phyloP scores from a whole-genome alignment of 2,797 vertebrate species.

The Cyclopterus lumpus region DNA sequence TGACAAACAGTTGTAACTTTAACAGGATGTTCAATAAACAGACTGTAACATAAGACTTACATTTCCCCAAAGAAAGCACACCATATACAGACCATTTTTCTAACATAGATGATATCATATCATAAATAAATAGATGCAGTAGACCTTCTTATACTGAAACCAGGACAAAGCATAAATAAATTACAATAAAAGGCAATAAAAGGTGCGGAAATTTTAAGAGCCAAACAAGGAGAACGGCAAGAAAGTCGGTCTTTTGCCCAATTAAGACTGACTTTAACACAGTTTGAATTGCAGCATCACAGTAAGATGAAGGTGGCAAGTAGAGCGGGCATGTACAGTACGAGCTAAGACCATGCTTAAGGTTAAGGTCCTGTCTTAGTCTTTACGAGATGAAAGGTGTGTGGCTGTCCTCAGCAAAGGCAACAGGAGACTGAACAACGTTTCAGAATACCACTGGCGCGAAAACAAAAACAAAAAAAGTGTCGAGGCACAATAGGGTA shows the following conservation, averaged over 20 bases:
- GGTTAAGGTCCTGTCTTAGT: constrained; percentile 78
- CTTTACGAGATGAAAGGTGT: constrained; percentile 46
- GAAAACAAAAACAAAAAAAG: constrained; percentile 50
- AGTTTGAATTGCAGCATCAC: constrained; percentile 57
- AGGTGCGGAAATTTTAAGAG: constrained; percentile 48
- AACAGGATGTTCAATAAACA: constrained; percentile 22
- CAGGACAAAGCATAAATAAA: constrained; percentile 62
- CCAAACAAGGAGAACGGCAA: constrained; percentile 37
- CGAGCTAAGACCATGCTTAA: constrained; percentile 70
- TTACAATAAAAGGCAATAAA: constrained; percentile 54
- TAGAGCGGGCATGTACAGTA: constrained; percentile 34
- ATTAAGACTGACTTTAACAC: constrained; percentile 49
- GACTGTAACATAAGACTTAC: constrained; percentile 21
- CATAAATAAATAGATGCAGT: constrained; percentile 73
- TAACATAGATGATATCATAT: constrained; percentile 44
- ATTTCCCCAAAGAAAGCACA: constrained; percentile 44
- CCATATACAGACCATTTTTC: constrained; percentile 45
- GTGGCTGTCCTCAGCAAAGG: constrained; percentile 74
- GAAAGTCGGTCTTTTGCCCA: constrained; percentile 25
- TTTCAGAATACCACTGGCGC: constrained; percentile 47
- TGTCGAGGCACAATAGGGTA: constrained; percentile 76
- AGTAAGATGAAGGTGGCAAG: constrained; percentile 48
- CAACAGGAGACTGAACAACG: constrained; percentile 62
- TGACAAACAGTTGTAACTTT: constrained; percentile 27
- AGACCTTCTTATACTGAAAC: constrained; percentile 52